A percentile compares a stretch with the other conserved stretches of the same genome.
These are phyloP conservation scores for Diplodus sargus DNA, from an alignment of 2,797 vertebrate genomes.

Conservation along the genomic window DNA sequence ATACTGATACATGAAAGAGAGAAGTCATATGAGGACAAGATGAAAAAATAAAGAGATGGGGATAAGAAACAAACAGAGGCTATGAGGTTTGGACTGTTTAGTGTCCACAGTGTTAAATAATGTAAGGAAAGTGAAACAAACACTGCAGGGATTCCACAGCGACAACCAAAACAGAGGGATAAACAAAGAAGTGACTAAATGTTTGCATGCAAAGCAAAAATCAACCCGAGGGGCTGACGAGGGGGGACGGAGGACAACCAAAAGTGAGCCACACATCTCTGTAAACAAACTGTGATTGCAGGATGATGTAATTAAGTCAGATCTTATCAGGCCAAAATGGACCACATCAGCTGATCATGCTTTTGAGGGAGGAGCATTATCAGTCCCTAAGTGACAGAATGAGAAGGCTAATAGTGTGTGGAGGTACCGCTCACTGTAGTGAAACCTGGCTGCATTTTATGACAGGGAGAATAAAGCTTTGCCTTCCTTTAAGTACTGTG, in stretches of 20 bases:
- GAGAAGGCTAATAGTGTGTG: constrained; percentile 28
- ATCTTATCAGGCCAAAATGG: constrained; percentile 47
- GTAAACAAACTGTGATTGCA: constrained; percentile 40
- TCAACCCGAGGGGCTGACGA: background rate
- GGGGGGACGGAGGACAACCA: background rate
- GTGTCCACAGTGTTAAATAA: background rate
- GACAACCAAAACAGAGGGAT: constrained; percentile 4
- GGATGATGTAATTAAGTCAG: constrained; percentile 62
- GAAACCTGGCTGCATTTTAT: constrained; percentile 1
- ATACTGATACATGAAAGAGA: constrained; percentile 46
- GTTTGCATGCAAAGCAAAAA: constrained; percentile 29
- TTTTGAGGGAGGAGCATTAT: constrained; percentile 38
- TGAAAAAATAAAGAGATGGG: background rate
- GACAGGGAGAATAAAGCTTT: constrained; percentile 10
- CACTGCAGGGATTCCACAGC: background rate
- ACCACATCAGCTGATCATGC: constrained; percentile 36
- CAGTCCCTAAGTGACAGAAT: constrained; percentile 47
- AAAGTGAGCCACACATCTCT: constrained; percentile 36
- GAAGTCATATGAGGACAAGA: background rate
- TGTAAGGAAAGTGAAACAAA: background rate
- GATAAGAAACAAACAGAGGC: background rate
- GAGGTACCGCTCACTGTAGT: constrained; percentile 4
- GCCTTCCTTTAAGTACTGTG: background rate
- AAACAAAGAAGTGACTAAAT: background rate
- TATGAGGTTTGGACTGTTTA: background rate